phyloP scores from a whole-genome alignment of 2,797 vertebrate species.

The Delichon dasypus region DNA sequence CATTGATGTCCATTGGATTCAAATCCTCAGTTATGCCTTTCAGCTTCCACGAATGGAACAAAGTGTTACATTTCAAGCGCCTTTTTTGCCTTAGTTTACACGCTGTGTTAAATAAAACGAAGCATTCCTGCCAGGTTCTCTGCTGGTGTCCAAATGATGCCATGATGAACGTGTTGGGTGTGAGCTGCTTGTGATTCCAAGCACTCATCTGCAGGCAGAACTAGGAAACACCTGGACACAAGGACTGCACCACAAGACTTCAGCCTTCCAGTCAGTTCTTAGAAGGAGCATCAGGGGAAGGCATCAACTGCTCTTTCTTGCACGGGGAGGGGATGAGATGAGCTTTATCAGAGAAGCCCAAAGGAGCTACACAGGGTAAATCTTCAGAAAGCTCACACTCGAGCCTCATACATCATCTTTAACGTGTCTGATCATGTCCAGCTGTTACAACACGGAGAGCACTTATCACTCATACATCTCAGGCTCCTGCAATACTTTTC shows the following conservation, averaged over 20 bases:
- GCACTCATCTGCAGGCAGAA: not conserved
- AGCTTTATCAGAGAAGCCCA: not conserved
- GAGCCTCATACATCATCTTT: not conserved
- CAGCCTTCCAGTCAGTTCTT: not conserved
- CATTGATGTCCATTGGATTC: not conserved
- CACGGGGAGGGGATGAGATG: not conserved
- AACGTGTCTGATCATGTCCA: not conserved
- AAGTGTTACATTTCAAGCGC: not conserved
- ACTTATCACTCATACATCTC: slow-evolving; percentile 17
- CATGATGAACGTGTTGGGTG: not conserved
- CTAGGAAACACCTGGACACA: not conserved
- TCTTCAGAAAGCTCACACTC: not conserved
- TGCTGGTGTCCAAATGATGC: not conserved
- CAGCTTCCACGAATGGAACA: not conserved
- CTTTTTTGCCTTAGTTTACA: not conserved
- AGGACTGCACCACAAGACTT: not conserved
- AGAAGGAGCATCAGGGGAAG: not conserved
- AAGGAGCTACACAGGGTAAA: not conserved
- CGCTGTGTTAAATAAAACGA: not conserved
- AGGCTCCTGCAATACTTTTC: not conserved
- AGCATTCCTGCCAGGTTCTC: not conserved
- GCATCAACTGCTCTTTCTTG: not conserved
- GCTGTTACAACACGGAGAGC: not conserved
- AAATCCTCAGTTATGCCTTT: not conserved
- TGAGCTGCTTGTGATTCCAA: not conserved